A percentile compares a stretch with the other conserved stretches of the same genome.
phyloP scores from a whole-genome alignment of 2,113 vertebrate species.

The Elanus axillaris region DNA sequence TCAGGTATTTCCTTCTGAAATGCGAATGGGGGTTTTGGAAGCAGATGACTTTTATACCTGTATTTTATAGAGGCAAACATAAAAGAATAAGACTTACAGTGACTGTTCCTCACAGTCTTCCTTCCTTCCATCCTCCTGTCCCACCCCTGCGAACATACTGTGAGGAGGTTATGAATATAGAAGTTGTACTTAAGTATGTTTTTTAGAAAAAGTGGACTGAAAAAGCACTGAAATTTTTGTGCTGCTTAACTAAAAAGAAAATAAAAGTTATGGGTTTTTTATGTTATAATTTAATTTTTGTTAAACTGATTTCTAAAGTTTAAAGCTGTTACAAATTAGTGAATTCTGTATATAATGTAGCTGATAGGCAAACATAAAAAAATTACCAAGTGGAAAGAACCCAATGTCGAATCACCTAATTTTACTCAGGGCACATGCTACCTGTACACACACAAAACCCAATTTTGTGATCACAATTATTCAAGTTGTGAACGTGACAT shows the following conservation, averaged over 20 bases:
- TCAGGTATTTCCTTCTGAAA: background rate
- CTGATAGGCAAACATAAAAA: background rate
- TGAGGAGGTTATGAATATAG: background rate
- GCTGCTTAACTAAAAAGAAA: background rate
- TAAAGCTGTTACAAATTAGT: background rate
- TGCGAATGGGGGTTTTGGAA: background rate
- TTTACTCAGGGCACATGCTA: background rate
- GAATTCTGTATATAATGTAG: background rate
- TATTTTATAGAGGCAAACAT: background rate
- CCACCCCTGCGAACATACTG: background rate
- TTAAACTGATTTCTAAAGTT: background rate
- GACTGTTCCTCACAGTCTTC: rapidly evolving
- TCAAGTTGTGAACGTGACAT: background rate
- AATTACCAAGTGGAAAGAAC: background rate
- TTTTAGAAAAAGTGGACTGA: background rate
- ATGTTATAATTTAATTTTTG: background rate
- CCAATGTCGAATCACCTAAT: background rate
- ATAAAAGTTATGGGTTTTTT: rapidly evolving
- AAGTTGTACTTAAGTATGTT: background rate
- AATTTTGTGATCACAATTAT: background rate
- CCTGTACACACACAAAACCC: rapidly evolving
- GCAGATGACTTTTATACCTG: background rate
- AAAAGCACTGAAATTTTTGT: background rate
- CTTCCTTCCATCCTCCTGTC: background rate
- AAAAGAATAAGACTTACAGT: background rate